Evolutionary conservation across 2,113 vertebrate species (phyloP).

Genomic region (Gorilla gorilla): DNA sequence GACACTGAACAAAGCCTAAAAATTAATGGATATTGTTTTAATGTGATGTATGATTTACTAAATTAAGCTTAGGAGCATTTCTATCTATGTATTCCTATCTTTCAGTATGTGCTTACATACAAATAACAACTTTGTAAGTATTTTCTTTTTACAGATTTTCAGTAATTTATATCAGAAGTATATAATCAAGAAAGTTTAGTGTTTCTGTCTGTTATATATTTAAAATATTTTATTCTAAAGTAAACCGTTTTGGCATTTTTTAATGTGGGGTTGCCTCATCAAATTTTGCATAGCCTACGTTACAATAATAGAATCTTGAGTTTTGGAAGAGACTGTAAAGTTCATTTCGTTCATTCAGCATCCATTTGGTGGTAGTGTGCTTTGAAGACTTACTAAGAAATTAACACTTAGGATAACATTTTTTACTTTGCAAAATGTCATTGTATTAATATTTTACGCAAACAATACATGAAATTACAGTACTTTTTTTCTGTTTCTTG

Average conservation of each 20-base stretch:
- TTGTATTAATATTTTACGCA: background rate
- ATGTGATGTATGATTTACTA: slow-evolving; percentile 37
- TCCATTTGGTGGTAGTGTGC: background rate
- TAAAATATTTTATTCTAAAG: background rate
- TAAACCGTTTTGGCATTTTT: slow-evolving; percentile 11
- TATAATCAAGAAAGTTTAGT: slow-evolving; percentile 20
- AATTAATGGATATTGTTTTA: slow-evolving; percentile 3
- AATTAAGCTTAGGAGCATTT: slow-evolving; percentile 29
- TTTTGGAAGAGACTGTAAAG: background rate
- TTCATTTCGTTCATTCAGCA: background rate
- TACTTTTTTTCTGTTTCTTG: slow-evolving; percentile 3
- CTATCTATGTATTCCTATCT: background rate
- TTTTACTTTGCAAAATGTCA: slow-evolving; percentile 40
- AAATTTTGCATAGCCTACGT: background rate
- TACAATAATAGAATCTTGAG: background rate
- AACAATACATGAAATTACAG: background rate
- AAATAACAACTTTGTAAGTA: background rate
- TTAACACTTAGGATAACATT: background rate
- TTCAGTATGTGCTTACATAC: background rate
- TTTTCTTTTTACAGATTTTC: slow-evolving; percentile 14
- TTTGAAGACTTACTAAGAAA: slow-evolving; percentile 43
- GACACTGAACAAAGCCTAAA: background rate
- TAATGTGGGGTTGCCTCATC: background rate
- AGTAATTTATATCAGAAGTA: background rate
- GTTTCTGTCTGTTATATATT: slow-evolving; percentile 35